Evolutionary conservation across 2,888 invertebrate genomes (phyloP).

Genomic region (Drosophila merina): DNA sequence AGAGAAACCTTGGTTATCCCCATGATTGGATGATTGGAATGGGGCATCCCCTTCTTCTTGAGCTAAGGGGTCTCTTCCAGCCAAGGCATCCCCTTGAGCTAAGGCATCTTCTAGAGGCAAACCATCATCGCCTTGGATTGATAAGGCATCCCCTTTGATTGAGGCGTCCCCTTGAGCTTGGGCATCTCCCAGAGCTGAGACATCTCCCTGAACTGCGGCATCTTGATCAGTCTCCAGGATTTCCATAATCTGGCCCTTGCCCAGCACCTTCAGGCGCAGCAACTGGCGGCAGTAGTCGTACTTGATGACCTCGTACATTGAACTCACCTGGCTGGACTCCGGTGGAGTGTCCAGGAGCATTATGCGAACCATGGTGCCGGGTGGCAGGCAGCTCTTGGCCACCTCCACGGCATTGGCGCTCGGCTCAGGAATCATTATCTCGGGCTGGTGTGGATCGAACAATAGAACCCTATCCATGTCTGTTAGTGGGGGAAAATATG

Average conservation of each 20-base stretch:
- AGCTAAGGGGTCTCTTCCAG: no score
- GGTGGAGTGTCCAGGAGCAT: neutral
- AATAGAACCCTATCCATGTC: constrained; percentile 1
- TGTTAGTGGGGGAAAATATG: neutral
- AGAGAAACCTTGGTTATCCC: no score
- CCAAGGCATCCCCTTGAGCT: no score
- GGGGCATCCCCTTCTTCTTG: no score
- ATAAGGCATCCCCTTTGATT: no score
- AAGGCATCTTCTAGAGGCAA: no score
- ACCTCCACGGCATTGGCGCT: neutral
- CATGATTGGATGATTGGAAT: no score
- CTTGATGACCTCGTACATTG: neutral
- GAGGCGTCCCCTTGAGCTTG: no score
- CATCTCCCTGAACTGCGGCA: neutral
- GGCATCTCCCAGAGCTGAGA: no score
- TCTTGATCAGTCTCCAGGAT: neutral
- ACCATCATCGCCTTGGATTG: neutral
- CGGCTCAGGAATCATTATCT: neutral
- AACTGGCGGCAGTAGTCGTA: constrained; percentile 7
- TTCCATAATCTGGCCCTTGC: neutral
- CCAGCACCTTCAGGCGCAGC: neutral
- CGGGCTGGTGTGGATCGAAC: neutral
- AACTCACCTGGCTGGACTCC: neutral
- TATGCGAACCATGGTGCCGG: neutral
- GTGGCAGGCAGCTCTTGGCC: neutral